Percentiles rank a stretch among this genome's conserved stretches.
Conservation (phyloP, 1,140 invertebrate species). For the Lycorma delicatula region DNA sequence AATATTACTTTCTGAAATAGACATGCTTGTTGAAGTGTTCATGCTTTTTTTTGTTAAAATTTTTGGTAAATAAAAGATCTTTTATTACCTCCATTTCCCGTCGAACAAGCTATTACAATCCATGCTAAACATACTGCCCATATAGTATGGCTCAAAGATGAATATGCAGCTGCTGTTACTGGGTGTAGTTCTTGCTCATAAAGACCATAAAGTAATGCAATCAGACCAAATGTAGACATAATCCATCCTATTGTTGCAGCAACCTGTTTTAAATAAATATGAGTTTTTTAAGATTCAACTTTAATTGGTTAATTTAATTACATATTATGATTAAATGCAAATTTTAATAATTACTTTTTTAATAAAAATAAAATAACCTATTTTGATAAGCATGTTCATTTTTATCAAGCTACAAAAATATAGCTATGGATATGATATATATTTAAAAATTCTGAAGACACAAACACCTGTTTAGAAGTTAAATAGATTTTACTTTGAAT, state of each 20-base stretch:
- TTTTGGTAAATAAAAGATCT: too few relatives aligned
- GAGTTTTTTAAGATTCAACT: not conserved
- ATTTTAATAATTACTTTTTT: not conserved
- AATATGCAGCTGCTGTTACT: conserved; percentile 66
- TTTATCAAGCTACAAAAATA: too few relatives aligned
- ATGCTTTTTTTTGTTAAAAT: too few relatives aligned
- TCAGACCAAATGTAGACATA: conserved; percentile 49
- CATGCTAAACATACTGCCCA: conserved; percentile 76
- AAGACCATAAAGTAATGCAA: conserved; percentile 65
- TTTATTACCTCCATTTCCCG: conserved; percentile 77
- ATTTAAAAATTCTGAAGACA: too few relatives aligned
- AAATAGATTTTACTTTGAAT: too few relatives aligned
- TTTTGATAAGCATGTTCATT: too few relatives aligned
- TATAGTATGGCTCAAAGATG: conserved; percentile 69
- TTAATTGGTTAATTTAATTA: conserved; percentile 4
- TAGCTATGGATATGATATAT: too few relatives aligned
- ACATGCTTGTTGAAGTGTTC: too few relatives aligned
- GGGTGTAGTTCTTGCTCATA: conserved; percentile 59
- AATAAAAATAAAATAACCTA: conserved; percentile 15
- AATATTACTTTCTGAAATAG: too few relatives aligned
- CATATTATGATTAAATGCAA: conserved; percentile 2
- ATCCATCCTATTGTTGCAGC: conserved; percentile 60
- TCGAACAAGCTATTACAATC: conserved; percentile 82
- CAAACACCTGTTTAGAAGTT: too few relatives aligned
- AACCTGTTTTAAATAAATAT: conserved; percentile 42